phyloP scores from a whole-genome alignment of 2,113 vertebrate species.

The Gymnobelideus leadbeateri region DNA sequence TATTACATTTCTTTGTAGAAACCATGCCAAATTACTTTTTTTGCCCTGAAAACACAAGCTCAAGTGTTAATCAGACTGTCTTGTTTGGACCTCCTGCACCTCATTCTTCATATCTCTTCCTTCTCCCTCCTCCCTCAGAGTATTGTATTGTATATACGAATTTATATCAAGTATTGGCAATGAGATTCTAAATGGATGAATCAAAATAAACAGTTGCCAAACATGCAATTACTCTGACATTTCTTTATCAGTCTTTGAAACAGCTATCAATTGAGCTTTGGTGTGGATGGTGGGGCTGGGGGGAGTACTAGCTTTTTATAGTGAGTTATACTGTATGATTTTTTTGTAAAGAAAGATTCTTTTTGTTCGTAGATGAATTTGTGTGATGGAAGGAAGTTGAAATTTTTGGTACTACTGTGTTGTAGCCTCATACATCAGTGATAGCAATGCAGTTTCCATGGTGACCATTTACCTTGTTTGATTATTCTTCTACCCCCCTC shows the following conservation, averaged over 20 bases:
- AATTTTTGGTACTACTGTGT: neutral
- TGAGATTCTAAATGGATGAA: slow-evolving; percentile 29
- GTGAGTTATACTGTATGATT: neutral
- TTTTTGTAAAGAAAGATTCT: neutral
- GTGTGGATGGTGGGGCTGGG: neutral
- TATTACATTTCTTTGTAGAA: slow-evolving; percentile 30
- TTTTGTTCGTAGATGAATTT: neutral
- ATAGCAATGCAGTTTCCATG: neutral
- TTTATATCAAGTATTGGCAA: neutral
- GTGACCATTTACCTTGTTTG: slow-evolving; percentile 1
- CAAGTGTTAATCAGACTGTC: slow-evolving; percentile 2
- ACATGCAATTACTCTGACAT: neutral
- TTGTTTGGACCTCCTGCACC: neutral
- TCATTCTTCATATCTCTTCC: neutral
- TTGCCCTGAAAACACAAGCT: slow-evolving; percentile 2
- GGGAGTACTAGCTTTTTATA: neutral
- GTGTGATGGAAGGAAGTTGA: neutral
- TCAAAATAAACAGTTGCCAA: neutral
- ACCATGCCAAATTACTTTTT: neutral
- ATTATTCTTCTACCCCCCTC: neutral
- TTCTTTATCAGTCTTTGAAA: neutral
- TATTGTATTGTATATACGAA: neutral
- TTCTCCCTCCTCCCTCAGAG: neutral
- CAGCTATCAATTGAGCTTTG: neutral
- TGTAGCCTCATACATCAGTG: slow-evolving; percentile 22